Evolutionary conservation across 2,797 vertebrate species (phyloP).

Genomic region (Cynopterus sphinx): DNA sequence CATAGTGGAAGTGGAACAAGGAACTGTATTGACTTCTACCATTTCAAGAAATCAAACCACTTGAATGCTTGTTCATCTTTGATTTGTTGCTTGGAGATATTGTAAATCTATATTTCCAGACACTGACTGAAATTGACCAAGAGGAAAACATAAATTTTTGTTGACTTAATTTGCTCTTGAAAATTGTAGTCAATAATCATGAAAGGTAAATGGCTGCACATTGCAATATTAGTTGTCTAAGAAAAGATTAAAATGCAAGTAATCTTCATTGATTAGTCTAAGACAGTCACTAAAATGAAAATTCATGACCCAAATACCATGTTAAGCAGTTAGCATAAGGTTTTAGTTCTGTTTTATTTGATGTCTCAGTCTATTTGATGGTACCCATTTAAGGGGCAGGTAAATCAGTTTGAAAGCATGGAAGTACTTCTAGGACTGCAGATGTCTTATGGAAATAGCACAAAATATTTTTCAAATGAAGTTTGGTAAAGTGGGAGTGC

Average conservation of each 20-base stretch:
- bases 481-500: slow-evolving; percentile 53
- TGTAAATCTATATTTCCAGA: slow-evolving; percentile 82
- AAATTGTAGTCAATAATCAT: slow-evolving; percentile 85
- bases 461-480: slow-evolving; percentile 31
- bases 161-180: slow-evolving; percentile 85
- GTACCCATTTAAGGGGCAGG: slow-evolving; percentile 72
- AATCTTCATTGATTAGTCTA: slow-evolving; percentile 82
- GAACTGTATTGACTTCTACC: neutral
- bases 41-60: slow-evolving; percentile 50
- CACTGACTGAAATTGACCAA: slow-evolving; percentile 81
- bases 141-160: slow-evolving; percentile 83
- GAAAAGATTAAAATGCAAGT: slow-evolving; percentile 85
- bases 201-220: slow-evolving; percentile 81
- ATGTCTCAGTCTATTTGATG: slow-evolving; percentile 70
- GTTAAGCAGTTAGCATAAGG: slow-evolving; percentile 72
- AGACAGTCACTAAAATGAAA: slow-evolving; percentile 82
- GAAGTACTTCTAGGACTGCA: slow-evolving; percentile 8
- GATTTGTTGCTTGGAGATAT: slow-evolving; percentile 76
- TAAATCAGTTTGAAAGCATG: slow-evolving; percentile 58
- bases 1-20: slow-evolving; percentile 17
- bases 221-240: slow-evolving; percentile 79
- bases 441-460: slow-evolving; percentile 24
- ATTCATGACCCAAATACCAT: slow-evolving; percentile 81
- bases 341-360: slow-evolving; percentile 66
- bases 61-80: slow-evolving; percentile 71